These are phyloP conservation scores for Calycopis cecrops DNA, from an alignment of 1,140 invertebrate genomes.

Conservation along the genomic window DNA sequence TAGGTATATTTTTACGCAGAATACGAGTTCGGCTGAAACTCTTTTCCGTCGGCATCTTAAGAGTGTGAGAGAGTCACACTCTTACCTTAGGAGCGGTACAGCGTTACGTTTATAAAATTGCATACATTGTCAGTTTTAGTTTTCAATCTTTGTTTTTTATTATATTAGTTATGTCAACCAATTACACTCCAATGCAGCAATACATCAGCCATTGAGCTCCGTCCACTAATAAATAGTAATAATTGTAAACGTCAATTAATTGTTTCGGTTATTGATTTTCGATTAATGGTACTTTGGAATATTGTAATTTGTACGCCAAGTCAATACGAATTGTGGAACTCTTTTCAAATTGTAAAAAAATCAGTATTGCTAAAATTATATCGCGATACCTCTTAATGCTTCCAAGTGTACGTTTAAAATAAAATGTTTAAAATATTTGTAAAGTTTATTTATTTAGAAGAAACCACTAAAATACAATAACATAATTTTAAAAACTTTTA, in stretches of 20 bases:
- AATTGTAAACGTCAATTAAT: conserved; percentile 5
- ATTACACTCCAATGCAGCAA: conserved; percentile 13
- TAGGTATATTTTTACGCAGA: no score
- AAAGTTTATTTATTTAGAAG: conserved; percentile 24
- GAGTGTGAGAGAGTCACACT: no score
- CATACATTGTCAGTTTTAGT: no score
- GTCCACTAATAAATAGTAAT: conserved; percentile 39
- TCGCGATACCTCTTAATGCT: conserved; percentile 40
- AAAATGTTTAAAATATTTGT: conserved; percentile 28
- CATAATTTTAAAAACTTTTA: conserved; percentile 21
- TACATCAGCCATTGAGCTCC: conserved; percentile 50
- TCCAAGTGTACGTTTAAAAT: conserved; percentile 35
- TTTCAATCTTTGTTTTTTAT: neutral
- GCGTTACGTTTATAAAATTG: no score
- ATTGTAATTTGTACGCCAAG: neutral
- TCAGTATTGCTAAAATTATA: conserved; percentile 40
- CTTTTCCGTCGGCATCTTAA: no score
- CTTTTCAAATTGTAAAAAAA: conserved; percentile 18
- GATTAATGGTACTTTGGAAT: conserved; percentile 7
- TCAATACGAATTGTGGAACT: neutral
- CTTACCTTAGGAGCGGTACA: no score
- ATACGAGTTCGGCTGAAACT: no score
- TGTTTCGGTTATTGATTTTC: conserved; percentile 2
- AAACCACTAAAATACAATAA: conserved; percentile 10
- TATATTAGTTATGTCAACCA: conserved; percentile 6